Base-by-base conservation (phyloP, 2,888 invertebrate species). In the Drosophila kambysellisi region DNA sequence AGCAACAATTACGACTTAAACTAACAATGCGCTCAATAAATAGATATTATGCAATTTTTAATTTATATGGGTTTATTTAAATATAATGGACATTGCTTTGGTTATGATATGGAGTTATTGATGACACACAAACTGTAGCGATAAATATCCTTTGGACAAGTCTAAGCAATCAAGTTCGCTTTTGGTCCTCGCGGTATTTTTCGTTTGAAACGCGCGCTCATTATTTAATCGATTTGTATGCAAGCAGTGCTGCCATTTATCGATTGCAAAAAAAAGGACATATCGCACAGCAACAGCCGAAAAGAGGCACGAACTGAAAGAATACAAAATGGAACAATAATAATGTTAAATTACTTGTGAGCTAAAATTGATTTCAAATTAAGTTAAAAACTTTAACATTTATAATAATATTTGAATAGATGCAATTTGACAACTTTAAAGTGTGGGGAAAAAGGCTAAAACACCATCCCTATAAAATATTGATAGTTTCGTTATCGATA, bases 11-110 rank as follows among this genome's bases (percentile, higher is more conserved):
- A 83, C 90, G 88, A 87, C 86, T 89, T 89, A 86, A 76, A 61
- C 68, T 71, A 70, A 82, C 65, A 71, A 66, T 62, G 88, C 88
- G 90, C 88, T 88, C 88, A 90, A 89, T 80, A 96, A 90, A 75
- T 81, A 78, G 46, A 69, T 76, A 66, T 72, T 70, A 70, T 75
- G 46, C 56, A 62, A 70, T 29, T 33, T 8, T 39, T 39, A 37
- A 41, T n/a, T n/a, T 9, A 3, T 2, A 6, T 0, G 12, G n/a
- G 1, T 2, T 41, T 9, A 17, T 32, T 32, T 15, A 8, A 15
- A 20, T 15, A 8, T 0, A 9, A 4, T 9, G 3, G 12, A 20
- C n/a, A n/a, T 41, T 39, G 17, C 17, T 39, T 39, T 41, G 39
- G n/a, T 9, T 46, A 15, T 15, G 8, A 46, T 15, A 12, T 46